Evolutionary conservation across 2,888 invertebrate species (phyloP), one percentile per base, ranked within the genome.

Genomic region (Napeogenes sylphis): DNA sequence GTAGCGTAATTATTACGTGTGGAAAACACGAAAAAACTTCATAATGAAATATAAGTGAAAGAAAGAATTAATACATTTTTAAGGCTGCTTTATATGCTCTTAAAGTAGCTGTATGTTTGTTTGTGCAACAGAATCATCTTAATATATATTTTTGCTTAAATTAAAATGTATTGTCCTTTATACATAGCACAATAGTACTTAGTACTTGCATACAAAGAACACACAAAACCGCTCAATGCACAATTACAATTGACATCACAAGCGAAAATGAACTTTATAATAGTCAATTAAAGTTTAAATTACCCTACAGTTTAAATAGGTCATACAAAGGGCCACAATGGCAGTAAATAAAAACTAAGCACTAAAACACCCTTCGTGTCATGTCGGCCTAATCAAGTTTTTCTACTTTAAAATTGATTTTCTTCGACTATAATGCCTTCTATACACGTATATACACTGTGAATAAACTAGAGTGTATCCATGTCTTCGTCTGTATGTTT

Each of bases 321-420:
- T 60, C 63, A 63, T 13, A 57, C 56, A 38, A 59, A 56, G 61
- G 61, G 61, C 61, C 54, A 63, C 30, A 63, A 71, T 69, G 71
- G 64, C 64, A 63, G 71, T 70, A 72, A 68, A 69, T 67, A 69
- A 68, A 63, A 60, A 58, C 45, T 58, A 67, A 61, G 63, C 57
- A 67, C 63, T 61, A 65, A 65, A 65, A 67, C 45, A 67, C 64
- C 71, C 68, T 65, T 64, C 69, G 67, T 70, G 68, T 67, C 66
- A 65, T 65, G 71, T 68, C 68, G 68, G 66, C 67, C 69, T 67
- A 66, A 64, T 68, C 67, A 61, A 59, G 66, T 65, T 68, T 68
- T 67, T 69, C 62, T 68, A 69, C 55, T 65, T 65, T 64, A 61
- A 65, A 67, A 64, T 62, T 68, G 65, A 63, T 68, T 68, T 67